Conservation (phyloP, 2,797 vertebrate species). For the Coccyzus lansbergi region DNA sequence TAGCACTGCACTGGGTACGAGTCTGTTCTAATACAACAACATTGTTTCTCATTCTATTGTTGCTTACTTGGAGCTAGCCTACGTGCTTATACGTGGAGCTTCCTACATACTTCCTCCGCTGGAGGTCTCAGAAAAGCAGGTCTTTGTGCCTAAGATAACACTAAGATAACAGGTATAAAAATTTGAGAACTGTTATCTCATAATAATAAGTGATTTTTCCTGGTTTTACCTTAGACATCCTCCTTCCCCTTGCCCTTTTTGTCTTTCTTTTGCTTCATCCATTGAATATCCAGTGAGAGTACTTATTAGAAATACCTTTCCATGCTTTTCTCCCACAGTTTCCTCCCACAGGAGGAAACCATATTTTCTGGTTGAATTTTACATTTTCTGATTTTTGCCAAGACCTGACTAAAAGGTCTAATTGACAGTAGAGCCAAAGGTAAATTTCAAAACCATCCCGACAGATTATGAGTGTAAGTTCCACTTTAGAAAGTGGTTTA, state of each 20-base stretch:
- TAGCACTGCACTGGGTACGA: background rate
- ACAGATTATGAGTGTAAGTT: background rate
- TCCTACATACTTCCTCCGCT: background rate
- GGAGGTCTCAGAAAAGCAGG: background rate
- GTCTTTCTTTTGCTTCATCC: background rate
- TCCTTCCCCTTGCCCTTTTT: background rate
- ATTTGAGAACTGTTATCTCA: background rate
- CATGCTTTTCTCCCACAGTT: background rate
- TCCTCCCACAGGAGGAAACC: background rate
- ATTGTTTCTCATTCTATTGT: background rate
- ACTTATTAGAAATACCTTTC: background rate
- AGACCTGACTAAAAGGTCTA: background rate
- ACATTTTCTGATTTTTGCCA: background rate
- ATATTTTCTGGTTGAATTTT: background rate
- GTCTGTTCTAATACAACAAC: background rate
- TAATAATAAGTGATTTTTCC: background rate
- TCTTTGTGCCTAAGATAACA: background rate
- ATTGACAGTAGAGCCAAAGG: background rate
- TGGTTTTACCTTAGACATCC: background rate
- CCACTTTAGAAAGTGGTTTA: background rate
- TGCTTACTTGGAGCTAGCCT: background rate
- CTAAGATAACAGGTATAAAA: background rate
- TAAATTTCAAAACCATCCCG: background rate
- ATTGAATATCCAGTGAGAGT: background rate
- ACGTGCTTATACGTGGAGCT: background rate